Base-by-base conservation (phyloP, 1,140 invertebrate species). In the Orchesella cincta region DNA sequence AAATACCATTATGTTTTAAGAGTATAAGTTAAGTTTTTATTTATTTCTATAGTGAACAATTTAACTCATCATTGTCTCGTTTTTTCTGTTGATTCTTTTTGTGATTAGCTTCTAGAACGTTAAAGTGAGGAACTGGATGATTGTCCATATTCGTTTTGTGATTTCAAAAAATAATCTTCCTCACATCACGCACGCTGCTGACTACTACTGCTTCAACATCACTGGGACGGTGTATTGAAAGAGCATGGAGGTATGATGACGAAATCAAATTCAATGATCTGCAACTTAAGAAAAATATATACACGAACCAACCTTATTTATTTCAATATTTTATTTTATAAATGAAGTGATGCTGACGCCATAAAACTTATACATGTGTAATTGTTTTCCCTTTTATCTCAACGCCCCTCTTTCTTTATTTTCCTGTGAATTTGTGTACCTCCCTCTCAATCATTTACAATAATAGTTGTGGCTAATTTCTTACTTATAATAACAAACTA, bases 61-160 rank as follows among this genome's bases (percentile, higher is more conserved):
- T 46, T 46, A 46, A 57, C 52, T 57, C 23, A 57, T 57, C 8
- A 57, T n/a, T 46, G 39, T 46, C 39, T 57, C 52, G 8, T 57
- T 57, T n/a, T n/a, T 57, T 57, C 12, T 57, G 52, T 57, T 57
- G 52, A 57, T 57, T 57, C 52, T n/a, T 57, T 57, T 57, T 57
- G 23, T 57, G 12, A 57, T 57, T 57, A 57, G 52, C 52, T 57
- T 57, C 52, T 57, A 57, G 52, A 57, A 26, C 52, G 52, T 57
- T 57, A 14, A n/a, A 57, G 8, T 57, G 52, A 57, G 52, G 8
- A 57, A n/a, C 52, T n/a, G 23, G 14, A 18, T n/a, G 14, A 5
- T 12, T 57, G 52, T 57, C 52, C 52, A 57, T 57, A 57, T 14
- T 57, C 52, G 52, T 23, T 18, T 18, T 57, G 52, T 57, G 52